Evolutionary conservation across 2,888 invertebrate genomes (phyloP), one percentile per base, ranked within the genome.

Genomic region (Diachrysia chrysitis): DNA sequence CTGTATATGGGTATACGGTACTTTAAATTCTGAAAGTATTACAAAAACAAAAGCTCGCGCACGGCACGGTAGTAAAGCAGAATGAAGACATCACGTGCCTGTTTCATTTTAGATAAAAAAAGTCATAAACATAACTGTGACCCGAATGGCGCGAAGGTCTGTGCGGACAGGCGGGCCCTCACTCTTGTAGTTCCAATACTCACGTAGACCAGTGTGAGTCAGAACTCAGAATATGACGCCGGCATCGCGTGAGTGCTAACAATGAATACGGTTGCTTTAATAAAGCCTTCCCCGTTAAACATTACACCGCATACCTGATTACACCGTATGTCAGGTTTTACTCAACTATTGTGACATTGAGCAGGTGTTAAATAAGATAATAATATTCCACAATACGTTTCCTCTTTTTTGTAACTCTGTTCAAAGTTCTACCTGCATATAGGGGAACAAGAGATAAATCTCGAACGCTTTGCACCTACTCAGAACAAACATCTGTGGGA

Each of bases 181-280:
- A 58, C 73, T 66, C 61, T 75, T 57, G 75, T 58, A 71, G 61
- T 62, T 71, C 77, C 61, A n/a, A n/a, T n/a, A n/a, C n/a, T 53
- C 63, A 74, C 69, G 59, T 74, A 76, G 81, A 59, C 67, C 74
- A 62, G 54, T 12, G 75, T 80, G 81, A 81, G 64, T 83, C 81
- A 83, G 62, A 67, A 65, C 55, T 83, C 81, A 83, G 62, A 67
- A 65, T 57, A 63, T 77, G 70, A 82, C 81, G 69, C 69, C 72
- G 57, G 66, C 46, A 73, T 83, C 63, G 82, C 83, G 73, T 82
- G 81, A 67, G 60, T 61, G 55, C 58, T 54, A 46, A 66, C 79
- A 69, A 81, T 81, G 76, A 76, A 81, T 82, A 73, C 66, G 66
- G 42, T 70, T 56, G 71, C 53, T 69, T 48, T 73, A 74, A 76